Conservation (phyloP, 2,797 vertebrate species). For the Protosalanx chinensis region DNA sequence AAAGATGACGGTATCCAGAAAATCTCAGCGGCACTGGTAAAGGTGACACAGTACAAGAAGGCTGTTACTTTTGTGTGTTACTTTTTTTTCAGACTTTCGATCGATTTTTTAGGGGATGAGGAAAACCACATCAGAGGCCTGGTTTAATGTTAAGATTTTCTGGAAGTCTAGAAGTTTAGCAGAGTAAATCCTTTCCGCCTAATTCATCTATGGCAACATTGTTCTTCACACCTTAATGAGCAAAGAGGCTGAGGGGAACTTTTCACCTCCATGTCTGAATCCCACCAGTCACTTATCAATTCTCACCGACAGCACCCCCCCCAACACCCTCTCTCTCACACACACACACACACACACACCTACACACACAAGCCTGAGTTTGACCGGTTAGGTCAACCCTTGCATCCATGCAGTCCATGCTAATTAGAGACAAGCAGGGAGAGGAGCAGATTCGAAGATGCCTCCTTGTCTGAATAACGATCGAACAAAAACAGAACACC, state of each 20-base stretch:
- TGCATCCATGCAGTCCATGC: not conserved
- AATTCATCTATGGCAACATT: no score
- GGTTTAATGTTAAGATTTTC: no score
- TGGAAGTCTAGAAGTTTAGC: no score
- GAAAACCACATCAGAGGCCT: not conserved
- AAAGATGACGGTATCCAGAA: not conserved
- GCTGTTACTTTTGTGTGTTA: no score
- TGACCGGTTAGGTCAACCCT: not conserved
- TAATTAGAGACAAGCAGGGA: not conserved
- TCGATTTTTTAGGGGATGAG: not conserved
- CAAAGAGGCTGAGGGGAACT: not conserved
- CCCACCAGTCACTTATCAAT: not conserved
- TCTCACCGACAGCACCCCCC: not conserved
- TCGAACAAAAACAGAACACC: no score
- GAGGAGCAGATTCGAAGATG: not conserved
- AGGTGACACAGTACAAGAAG: slow-evolving; percentile 2
- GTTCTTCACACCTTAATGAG: not conserved
- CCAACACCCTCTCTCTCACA: not conserved
- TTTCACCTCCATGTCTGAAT: not conserved
- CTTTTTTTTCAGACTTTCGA: no score
- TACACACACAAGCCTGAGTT: not conserved
- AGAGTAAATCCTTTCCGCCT: no score
- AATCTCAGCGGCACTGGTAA: not conserved
- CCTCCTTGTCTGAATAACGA: not conserved
- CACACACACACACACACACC: no score